Evolutionary conservation across 92 coral and sea anemone species (phyloP).

Genomic region (Zoanthus gigantus): DNA sequence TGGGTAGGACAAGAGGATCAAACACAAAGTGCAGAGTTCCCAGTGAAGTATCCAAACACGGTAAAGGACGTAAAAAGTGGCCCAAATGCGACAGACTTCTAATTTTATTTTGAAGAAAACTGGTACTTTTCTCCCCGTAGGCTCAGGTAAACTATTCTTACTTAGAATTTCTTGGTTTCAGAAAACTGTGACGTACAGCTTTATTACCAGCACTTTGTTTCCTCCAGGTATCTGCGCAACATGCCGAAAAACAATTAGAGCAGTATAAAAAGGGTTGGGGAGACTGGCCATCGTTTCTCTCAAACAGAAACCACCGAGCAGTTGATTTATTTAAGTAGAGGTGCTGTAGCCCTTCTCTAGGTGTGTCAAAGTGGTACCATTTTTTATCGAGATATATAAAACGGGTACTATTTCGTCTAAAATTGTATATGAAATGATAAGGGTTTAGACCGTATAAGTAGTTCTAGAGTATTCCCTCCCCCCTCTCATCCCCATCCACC

Average conservation of each 20-base stretch:
- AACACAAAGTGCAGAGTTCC: conserved; percentile 76
- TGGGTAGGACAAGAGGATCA: conserved; percentile 76
- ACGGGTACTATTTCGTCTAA: conserved; percentile 13
- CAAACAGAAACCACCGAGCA: conserved; percentile 11
- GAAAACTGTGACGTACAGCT: conserved; percentile 8
- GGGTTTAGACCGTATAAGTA: background rate
- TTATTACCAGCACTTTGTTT: conserved; percentile 28
- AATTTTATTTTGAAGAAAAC: conserved; percentile 56
- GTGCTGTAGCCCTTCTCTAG: conserved; percentile 17
- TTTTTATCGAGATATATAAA: conserved; percentile 13
- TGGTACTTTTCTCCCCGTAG: conserved; percentile 73
- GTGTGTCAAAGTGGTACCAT: conserved; percentile 21
- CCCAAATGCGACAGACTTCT: conserved; percentile 79
- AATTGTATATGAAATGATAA: background rate
- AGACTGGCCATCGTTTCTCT: background rate
- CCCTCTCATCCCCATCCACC: conserved; percentile 5
- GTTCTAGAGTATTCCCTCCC: conserved; percentile 2
- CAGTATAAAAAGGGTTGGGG: background rate
- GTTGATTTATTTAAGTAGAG: conserved; percentile 10
- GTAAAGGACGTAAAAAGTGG: conserved; percentile 68
- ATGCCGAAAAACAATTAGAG: conserved; percentile 38
- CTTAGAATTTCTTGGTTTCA: conserved; percentile 18
- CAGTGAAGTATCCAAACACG: conserved; percentile 58
- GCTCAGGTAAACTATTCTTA: conserved; percentile 66
- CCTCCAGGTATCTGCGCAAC: conserved; percentile 40